Evolutionary conservation across 2,113 vertebrate genomes (phyloP).

Genomic region (Lethenteron camtschaticum): DNA sequence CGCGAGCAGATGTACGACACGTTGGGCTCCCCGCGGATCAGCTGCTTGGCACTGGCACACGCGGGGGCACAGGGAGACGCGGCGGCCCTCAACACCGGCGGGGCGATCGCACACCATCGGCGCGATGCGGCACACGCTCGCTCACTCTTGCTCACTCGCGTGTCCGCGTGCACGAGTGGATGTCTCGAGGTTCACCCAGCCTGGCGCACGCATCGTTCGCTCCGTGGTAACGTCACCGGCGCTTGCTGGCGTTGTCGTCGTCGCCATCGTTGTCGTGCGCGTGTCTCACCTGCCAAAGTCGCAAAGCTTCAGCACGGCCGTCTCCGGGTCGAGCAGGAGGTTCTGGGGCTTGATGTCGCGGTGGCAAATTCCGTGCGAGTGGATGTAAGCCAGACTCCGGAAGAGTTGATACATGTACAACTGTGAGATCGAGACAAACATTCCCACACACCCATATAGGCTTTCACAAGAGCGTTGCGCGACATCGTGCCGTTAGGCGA

Average conservation of each 20-base stretch:
- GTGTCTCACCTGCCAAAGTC: slow-evolving; percentile 62
- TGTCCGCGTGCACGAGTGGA: neutral
- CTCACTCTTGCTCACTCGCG: too few relatives aligned
- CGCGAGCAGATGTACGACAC: slow-evolving; percentile 86
- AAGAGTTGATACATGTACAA: slow-evolving; percentile 93
- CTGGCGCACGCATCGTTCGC: neutral
- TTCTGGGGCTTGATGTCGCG: slow-evolving; percentile 83
- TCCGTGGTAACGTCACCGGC: too few relatives aligned
- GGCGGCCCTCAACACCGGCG: too few relatives aligned
- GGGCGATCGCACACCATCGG: too few relatives aligned
- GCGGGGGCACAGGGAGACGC: slow-evolving; percentile 10
- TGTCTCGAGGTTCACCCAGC: neutral
- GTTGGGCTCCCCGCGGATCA: slow-evolving; percentile 67
- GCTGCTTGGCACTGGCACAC: slow-evolving; percentile 48
- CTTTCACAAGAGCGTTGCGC: too few relatives aligned
- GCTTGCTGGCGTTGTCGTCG: too few relatives aligned
- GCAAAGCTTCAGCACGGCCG: slow-evolving; percentile 67
- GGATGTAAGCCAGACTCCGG: slow-evolving; percentile 77
- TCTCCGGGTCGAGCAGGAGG: slow-evolving; percentile 66
- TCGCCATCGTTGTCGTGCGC: too few relatives aligned
- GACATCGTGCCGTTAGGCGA: too few relatives aligned
- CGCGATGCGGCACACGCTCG: too few relatives aligned
- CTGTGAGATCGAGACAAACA: slow-evolving; percentile 25
- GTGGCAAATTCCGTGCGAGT: slow-evolving; percentile 82
- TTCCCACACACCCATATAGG: too few relatives aligned